Evolutionary conservation across 2,888 invertebrate genomes (phyloP), one percentile per base, ranked within the genome.

Genomic region (Acronicta psi): DNA sequence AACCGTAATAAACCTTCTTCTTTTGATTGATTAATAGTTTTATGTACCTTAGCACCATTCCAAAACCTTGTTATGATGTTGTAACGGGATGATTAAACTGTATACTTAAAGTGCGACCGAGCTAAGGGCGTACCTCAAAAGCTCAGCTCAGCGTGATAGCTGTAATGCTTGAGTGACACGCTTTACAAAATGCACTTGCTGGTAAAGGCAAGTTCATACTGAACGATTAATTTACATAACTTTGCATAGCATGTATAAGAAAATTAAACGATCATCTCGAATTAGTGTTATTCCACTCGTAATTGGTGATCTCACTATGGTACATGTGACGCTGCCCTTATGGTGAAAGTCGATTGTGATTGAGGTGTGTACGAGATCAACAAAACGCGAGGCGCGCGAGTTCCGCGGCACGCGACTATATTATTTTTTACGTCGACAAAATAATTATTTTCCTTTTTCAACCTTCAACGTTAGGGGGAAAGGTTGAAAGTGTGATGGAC

Each of bases 271-370:
- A 41, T 53, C 44, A 63, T 65, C 52, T 74, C 46, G 31, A 14
- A 56, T 61, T 57, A 61, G 55, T 61, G 43, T 47, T 46, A 51
- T 49, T 45, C 23, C 51, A 38, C 17, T 43, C 29, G 49, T 64
- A 57, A 71, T 64, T 52, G 58, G 54, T 43, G 67, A 70, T 63
- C 46, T 59, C 47, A 72, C 66, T 55, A 59, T 59, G 61, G 57
- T 59, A 63, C 59, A 81, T 84, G 81, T 85, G 85, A 79, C 79
- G 80, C 77, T 82, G 88, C 88, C 90, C 89, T 90, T 89, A 87
- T 75, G 89, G 91, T 89, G 91, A 92, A 92, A 92, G 91, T 91
- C 80, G 86, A 85, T 87, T 87, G 85, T 87, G 85, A 87, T 85
- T 81, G 84, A 88, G 85, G 84, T 84, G 81, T 82, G 81, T 83